Conservation (phyloP, 2,888 invertebrate species). For the Quadriops clusia region DNA sequence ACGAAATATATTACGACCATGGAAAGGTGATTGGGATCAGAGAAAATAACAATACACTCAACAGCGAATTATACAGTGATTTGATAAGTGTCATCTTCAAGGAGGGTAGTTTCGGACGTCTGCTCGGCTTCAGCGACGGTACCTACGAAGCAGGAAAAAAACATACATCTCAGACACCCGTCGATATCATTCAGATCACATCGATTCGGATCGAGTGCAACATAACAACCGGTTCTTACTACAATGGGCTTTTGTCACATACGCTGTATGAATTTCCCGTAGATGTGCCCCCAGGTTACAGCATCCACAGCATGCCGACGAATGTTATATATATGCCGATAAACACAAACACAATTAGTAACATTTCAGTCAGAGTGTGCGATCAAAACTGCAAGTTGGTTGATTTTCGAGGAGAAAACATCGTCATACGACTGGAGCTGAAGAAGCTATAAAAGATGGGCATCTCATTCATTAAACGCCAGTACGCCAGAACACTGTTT, state of each 20-base stretch:
- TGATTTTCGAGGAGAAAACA: constrained; percentile 17
- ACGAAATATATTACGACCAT: too few species aligned
- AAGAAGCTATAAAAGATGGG: neutral
- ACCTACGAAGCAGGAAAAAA: constrained; percentile 12
- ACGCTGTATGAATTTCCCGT: too few species aligned
- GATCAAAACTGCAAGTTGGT: constrained; percentile 17
- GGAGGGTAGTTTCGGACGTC: too few species aligned
- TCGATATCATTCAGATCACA: constrained; percentile 22
- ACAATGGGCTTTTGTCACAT: too few species aligned
- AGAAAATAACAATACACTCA: constrained; percentile 24
- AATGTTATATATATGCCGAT: constrained; percentile 19
- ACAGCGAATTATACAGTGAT: constrained; percentile 14
- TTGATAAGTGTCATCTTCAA: too few species aligned
- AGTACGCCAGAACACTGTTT: neutral
- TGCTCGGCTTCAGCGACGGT: too few species aligned
- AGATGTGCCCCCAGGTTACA: too few species aligned
- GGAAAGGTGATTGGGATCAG: too few species aligned
- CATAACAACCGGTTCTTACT: constrained; percentile 19
- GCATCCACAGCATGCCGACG: too few species aligned
- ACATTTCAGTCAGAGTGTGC: constrained; percentile 16
- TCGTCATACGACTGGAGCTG: constrained; percentile 17
- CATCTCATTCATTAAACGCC: neutral
- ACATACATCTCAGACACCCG: constrained; percentile 21
- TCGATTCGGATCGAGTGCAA: constrained; percentile 21
- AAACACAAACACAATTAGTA: constrained; percentile 12